Evolutionary conservation across 2,113 vertebrate species (phyloP).

Genomic region (Lepisosteus oculatus): DNA sequence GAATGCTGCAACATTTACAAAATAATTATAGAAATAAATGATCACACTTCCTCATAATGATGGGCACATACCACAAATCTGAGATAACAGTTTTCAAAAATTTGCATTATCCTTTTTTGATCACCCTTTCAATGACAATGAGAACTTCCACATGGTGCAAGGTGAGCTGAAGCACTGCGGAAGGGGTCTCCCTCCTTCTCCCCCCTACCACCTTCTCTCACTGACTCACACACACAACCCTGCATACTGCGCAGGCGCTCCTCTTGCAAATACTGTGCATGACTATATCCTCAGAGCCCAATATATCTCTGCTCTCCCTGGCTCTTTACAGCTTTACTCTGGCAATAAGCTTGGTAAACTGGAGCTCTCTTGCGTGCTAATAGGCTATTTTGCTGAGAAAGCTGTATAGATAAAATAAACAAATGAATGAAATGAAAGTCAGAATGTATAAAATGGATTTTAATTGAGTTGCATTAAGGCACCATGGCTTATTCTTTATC

Average conservation of each 20-base stretch:
- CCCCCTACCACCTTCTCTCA: background rate
- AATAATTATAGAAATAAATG: background rate
- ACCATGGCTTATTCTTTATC: too few relatives aligned
- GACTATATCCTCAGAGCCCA: slow-evolving; percentile 1
- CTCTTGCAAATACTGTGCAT: background rate
- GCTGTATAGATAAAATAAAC: too few relatives aligned
- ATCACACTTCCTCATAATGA: background rate
- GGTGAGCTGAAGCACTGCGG: background rate
- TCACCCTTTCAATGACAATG: background rate
- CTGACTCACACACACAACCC: background rate
- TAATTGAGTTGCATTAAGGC: too few relatives aligned
- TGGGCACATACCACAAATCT: too few relatives aligned
- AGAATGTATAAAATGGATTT: too few relatives aligned
- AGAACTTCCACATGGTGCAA: background rate
- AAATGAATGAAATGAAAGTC: too few relatives aligned
- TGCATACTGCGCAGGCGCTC: slow-evolving; percentile 20
- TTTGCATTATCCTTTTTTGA: background rate
- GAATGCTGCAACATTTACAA: background rate
- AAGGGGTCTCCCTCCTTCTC: background rate
- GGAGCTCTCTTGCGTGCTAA: background rate
- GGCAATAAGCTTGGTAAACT: background rate
- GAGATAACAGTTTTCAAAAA: too few relatives aligned
- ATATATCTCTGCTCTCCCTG: background rate
- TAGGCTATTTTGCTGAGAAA: background rate
- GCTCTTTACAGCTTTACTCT: background rate